Base-by-base conservation (phyloP, 2,113 vertebrate genomes). In the Rhombomys opimus region DNA sequence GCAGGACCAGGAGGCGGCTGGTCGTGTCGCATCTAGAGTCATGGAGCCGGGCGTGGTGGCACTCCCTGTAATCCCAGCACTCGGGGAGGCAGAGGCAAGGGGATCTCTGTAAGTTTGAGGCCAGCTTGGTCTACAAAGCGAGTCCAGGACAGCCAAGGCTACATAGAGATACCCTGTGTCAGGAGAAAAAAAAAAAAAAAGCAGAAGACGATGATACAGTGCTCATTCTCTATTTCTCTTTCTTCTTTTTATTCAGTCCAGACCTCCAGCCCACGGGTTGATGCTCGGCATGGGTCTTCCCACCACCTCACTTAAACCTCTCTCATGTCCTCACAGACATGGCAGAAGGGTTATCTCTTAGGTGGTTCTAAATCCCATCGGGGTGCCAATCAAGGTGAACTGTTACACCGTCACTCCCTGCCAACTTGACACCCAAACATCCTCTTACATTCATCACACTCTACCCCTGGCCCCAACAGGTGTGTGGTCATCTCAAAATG, bases 181-280 rank as follows among this genome's bases (percentile, higher is more conserved):
- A 2, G 15, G 15, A 57, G 15, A 15, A 57, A 12, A 57, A 57
- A 57, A 57, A 57, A 57, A 57, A 57, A 57, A 57, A 57, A 73
- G 50, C 50, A 38, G 5, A 18, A 35, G n/a, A 32, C 0, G 15
- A 9, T 72, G 67, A 38, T 2, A 3, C 32, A 1, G 1, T 15
- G 61, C 10, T 22, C 1, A 6, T 32, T 87, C 11, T 8, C 18
- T 46, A 46, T 46, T 46, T 46, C 46, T 46, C 46, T 46, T 46
- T 46, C 41, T 81, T n/a, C 52, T 41, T 50, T 86, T 20, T 25
- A 54, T 25, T 54, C 32, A 54, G 67, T 72, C 50, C 12, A 5
- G 67, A 35, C 4, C 67, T 20, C 50, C 67, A 54, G 2, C 50
- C 81, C 67, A n/a, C 15, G 13, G 86, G 22, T 5, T 72, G 22